phyloP scores from a whole-genome alignment of 2,797 vertebrate species.

The Leptatherina wallacei region DNA sequence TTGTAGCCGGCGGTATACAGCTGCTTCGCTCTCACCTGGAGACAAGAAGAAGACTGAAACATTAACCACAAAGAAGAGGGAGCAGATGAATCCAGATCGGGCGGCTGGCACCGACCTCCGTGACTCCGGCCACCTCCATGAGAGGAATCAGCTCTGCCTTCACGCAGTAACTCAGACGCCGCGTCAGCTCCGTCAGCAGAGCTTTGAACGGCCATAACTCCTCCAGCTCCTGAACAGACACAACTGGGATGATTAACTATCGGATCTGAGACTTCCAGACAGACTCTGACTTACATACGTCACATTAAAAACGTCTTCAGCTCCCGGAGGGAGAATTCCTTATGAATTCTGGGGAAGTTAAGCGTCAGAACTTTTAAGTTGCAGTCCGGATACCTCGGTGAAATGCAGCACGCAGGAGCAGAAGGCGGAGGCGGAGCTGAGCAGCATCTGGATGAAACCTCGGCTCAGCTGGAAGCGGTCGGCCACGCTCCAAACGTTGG shows the following conservation, averaged over 20 bases:
- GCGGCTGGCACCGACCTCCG: slow-evolving; percentile 84
- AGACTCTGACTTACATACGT: too few relatives aligned
- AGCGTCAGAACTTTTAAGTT: not conserved
- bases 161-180: slow-evolving; percentile 92
- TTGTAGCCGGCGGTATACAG: slow-evolving; percentile 91
- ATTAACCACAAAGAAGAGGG: not conserved
- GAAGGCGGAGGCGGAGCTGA: slow-evolving; percentile 90
- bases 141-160: slow-evolving; percentile 92
- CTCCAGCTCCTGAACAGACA: slow-evolving; percentile 88
- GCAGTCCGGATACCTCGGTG: slow-evolving; percentile 85
- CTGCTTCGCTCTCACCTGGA: slow-evolving; percentile 91
- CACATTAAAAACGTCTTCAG: not conserved
- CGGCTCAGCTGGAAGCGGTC: slow-evolving; percentile 89
- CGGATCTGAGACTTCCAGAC: not conserved
- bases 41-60: not conserved
- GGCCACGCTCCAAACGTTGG: slow-evolving; percentile 89
- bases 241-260: not conserved
- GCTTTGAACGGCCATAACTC: slow-evolving; percentile 95
- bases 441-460: slow-evolving; percentile 91
- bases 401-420: slow-evolving; percentile 93
- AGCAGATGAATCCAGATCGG: not conserved
- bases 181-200: slow-evolving; percentile 89
- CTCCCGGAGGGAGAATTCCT: not conserved
- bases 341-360: not conserved
- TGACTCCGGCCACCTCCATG: slow-evolving; percentile 95